These are phyloP conservation scores for Ceratosolen fusciceps DNA, from an alignment of 1,140 invertebrate genomes.

Conservation along the genomic window DNA sequence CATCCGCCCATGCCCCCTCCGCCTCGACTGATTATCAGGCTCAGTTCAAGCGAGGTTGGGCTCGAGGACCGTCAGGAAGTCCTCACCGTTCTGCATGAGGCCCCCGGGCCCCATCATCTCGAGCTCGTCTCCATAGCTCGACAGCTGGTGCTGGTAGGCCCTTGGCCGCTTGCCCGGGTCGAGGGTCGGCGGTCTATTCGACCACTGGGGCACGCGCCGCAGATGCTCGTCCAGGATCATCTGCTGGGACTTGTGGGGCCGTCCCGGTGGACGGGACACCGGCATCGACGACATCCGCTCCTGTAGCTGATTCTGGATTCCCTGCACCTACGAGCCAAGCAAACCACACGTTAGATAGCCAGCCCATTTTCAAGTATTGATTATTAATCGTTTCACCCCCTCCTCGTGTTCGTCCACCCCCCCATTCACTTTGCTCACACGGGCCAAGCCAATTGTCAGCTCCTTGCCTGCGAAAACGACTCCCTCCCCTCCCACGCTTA, in stretches of 20 bases:
- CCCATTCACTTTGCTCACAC: too few relatives aligned
- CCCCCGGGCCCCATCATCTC: not conserved
- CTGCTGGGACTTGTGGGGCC: not conserved
- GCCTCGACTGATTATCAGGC: not conserved
- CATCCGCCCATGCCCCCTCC: too few relatives aligned
- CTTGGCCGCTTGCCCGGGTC: not conserved
- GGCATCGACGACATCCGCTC: not conserved
- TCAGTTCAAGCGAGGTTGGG: constrained; percentile 54
- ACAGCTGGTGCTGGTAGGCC: not conserved
- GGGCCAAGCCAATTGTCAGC: too few relatives aligned
- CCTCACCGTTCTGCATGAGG: constrained; percentile 17
- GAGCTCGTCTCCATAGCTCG: constrained; percentile 4
- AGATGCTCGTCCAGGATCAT: constrained; percentile 30
- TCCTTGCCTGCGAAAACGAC: too few relatives aligned
- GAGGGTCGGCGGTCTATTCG: not conserved
- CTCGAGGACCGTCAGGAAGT: constrained; percentile 47
- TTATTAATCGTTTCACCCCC: too few relatives aligned
- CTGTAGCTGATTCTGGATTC: not conserved
- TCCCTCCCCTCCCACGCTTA: too few relatives aligned
- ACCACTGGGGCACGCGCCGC: constrained; percentile 50
- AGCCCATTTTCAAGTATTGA: too few relatives aligned
- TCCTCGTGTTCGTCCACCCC: too few relatives aligned
- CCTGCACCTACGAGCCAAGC: constrained; percentile 17
- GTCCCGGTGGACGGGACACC: too few relatives aligned
- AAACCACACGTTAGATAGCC: not conserved